phyloP scores from a whole-genome alignment of 1,140 invertebrate species.

The Steinernema feltiae region DNA sequence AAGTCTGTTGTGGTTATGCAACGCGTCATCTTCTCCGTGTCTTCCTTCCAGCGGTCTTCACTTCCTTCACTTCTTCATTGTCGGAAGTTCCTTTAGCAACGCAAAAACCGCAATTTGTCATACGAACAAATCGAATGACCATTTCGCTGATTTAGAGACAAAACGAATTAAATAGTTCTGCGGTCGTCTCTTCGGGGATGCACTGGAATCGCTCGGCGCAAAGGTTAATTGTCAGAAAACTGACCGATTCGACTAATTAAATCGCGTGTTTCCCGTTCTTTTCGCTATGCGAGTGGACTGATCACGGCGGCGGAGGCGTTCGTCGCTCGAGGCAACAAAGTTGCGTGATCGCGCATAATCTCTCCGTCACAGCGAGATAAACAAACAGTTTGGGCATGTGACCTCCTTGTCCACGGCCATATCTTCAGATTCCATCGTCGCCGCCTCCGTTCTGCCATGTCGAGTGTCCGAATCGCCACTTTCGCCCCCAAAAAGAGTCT shows the following conservation, averaged over 20 bases:
- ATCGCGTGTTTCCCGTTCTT: no score
- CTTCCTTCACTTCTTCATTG: no score
- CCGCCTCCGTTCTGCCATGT: not conserved
- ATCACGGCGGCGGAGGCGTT: not conserved
- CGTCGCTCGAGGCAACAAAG: not conserved
- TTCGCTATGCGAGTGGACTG: no score
- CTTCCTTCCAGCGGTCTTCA: no score
- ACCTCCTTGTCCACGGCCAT: not conserved
- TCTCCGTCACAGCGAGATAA: not conserved
- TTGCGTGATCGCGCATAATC: conserved; percentile 11
- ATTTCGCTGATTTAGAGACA: no score
- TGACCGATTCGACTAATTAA: not conserved
- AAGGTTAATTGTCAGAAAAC: not conserved
- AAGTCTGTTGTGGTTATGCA: no score
- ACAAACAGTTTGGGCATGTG: not conserved
- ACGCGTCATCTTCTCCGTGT: no score
- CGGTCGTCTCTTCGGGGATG: no score
- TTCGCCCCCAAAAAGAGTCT: not conserved
- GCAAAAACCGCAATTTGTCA: no score
- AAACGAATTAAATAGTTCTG: no score
- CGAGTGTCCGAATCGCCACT: not conserved
- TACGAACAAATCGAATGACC: no score
- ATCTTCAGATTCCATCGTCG: not conserved
- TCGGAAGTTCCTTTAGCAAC: no score
- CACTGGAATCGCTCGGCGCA: not conserved